Evolutionary conservation across 2,113 vertebrate species (phyloP).

Genomic region (Speoplatyrhinus poulsoni): DNA sequence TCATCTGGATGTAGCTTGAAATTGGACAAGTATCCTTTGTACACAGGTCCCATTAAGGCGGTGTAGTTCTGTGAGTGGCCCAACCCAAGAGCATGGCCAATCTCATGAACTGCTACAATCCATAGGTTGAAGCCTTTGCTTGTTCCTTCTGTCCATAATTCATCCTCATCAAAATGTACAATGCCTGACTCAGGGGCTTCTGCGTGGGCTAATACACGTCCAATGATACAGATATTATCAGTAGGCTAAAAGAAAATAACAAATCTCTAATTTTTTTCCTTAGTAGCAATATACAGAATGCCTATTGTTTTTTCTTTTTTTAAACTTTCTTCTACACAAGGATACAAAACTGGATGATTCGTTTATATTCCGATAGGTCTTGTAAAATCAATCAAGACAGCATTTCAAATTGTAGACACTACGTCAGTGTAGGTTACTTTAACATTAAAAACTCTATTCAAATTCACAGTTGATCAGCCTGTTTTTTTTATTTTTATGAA

Average conservation of each 20-base stretch:
- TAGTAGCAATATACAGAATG: background rate
- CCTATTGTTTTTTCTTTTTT: too few relatives aligned
- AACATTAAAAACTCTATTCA: background rate
- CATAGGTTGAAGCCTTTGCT: slow-evolving; percentile 78
- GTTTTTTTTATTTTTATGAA: background rate
- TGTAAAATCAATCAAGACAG: too few relatives aligned
- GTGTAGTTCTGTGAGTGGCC: slow-evolving; percentile 80
- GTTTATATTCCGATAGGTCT: too few relatives aligned
- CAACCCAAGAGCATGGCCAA: slow-evolving; percentile 85
- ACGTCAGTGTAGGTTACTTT: too few relatives aligned
- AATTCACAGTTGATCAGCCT: background rate
- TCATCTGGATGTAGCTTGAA: slow-evolving; percentile 84
- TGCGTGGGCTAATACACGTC: slow-evolving; percentile 84
- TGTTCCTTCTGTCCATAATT: slow-evolving; percentile 83
- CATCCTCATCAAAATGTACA: slow-evolving; percentile 84
- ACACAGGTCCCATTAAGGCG: slow-evolving; percentile 85
- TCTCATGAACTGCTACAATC: slow-evolving; percentile 86
- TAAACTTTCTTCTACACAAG: too few relatives aligned
- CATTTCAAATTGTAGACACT: too few relatives aligned
- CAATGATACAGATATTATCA: slow-evolving; percentile 23
- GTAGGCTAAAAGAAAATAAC: background rate
- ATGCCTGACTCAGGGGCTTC: slow-evolving; percentile 82
- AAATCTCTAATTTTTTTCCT: background rate
- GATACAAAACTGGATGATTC: too few relatives aligned
- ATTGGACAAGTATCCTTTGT: slow-evolving; percentile 75